Conservation (phyloP, 2,888 invertebrate species). For the Bembecia ichneumoniformis region DNA sequence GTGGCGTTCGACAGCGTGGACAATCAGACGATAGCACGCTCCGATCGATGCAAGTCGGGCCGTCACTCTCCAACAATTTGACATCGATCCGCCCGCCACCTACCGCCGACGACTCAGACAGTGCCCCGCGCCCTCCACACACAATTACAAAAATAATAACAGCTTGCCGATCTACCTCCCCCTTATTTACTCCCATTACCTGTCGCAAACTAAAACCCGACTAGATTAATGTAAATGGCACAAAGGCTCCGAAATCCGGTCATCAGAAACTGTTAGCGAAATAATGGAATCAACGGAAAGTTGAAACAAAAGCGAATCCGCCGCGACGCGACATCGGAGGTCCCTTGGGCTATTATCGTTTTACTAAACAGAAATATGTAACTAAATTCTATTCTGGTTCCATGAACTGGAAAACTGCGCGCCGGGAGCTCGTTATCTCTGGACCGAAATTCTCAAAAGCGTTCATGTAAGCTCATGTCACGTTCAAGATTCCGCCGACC, state of each 20-base stretch:
- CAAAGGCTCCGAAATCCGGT: neutral
- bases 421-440: constrained; percentile 15
- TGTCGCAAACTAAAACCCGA: neutral
- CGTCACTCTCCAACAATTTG: constrained; percentile 3
- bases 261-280: neutral
- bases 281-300: constrained; percentile 1
- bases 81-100: neutral
- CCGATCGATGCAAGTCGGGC: constrained; percentile 9
- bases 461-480: constrained; percentile 20
- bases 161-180: neutral
- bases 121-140: neutral
- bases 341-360: constrained; percentile 20
- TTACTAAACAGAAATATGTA: constrained; percentile 41
- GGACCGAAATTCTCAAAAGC: constrained; percentile 17
- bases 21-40: constrained; percentile 14
- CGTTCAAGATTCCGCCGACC: constrained; percentile 18
- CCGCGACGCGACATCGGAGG: constrained; percentile 3
- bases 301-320: constrained; percentile 4
- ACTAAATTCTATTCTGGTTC: constrained; percentile 43
- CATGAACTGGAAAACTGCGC: constrained; percentile 42
- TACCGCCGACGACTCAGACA: neutral
- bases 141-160: constrained; percentile 1
- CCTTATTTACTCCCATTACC: neutral
- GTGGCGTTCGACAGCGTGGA: neutral
- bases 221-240: neutral